phyloP scores from a whole-genome alignment of 2,888 invertebrate genomes.

The Calliphora vomitoria region DNA sequence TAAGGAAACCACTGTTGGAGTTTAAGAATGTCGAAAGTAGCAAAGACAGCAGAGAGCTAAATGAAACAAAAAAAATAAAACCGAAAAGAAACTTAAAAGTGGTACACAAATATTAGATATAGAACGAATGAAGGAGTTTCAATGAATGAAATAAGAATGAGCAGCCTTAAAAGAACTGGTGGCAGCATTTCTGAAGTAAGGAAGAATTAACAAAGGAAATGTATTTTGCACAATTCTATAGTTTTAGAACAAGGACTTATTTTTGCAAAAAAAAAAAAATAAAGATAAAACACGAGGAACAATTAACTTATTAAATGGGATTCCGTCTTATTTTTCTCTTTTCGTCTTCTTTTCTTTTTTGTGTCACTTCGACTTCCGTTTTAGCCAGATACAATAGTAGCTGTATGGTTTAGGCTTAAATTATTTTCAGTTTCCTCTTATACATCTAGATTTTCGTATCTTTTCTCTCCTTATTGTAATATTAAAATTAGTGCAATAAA shows the following conservation, averaged over 20 bases:
- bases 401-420: slow-evolving; percentile 17
- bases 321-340: slow-evolving; percentile 59
- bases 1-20: slow-evolving; percentile 72
- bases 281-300: slow-evolving; percentile 70
- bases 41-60: slow-evolving; percentile 22
- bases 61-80: slow-evolving; percentile 3
- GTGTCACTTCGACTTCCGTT: slow-evolving; percentile 21
- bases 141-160: slow-evolving; percentile 45
- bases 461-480: neutral
- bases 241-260: slow-evolving; percentile 29
- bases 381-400: neutral
- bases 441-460: neutral
- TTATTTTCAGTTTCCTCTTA: neutral
- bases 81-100: slow-evolving; percentile 28
- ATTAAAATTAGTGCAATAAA: slow-evolving; percentile 34
- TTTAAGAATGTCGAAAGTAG: slow-evolving; percentile 62
- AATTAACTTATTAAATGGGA: slow-evolving; percentile 82
- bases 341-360: neutral
- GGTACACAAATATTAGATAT: slow-evolving; percentile 20
- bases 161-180: slow-evolving; percentile 45
- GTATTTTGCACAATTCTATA: slow-evolving; percentile 39
- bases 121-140: slow-evolving; percentile 16
- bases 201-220: slow-evolving; percentile 63
- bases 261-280: neutral
- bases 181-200: slow-evolving; percentile 40